A percentile compares a stretch with the other conserved stretches of the same genome.
These are phyloP conservation scores for Stenolophus ochropezus DNA, from an alignment of 2,888 invertebrate genomes.

Conservation along the genomic window DNA sequence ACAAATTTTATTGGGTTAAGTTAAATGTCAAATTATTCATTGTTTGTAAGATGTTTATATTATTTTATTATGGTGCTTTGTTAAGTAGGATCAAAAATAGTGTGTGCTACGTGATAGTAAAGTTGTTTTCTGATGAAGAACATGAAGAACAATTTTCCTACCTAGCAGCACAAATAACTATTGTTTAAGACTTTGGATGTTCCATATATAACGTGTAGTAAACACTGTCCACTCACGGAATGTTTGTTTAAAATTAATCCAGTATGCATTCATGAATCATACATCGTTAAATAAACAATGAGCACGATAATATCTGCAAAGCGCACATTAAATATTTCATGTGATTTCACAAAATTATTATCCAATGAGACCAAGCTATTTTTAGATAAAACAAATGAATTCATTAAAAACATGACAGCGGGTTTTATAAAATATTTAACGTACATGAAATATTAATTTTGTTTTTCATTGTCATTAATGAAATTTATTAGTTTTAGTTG, in stretches of 20 bases:
- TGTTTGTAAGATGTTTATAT: too few species aligned
- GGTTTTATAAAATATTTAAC: conserved; percentile 5
- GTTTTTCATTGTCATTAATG: conserved; percentile 22
- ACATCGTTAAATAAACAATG: background rate
- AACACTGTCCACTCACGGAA: too few species aligned
- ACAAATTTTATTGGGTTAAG: too few species aligned
- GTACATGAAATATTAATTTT: conserved; percentile 27
- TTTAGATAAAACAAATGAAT: conserved; percentile 30
- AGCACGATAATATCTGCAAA: conserved; percentile 20
- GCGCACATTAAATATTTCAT: conserved; percentile 28
- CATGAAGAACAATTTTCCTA: too few species aligned
- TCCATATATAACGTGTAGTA: too few species aligned
- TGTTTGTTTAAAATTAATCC: conserved; percentile 17
- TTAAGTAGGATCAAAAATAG: too few species aligned
- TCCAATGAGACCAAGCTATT: conserved; percentile 21
- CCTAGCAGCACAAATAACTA: too few species aligned
- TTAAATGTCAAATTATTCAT: too few species aligned
- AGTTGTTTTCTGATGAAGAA: too few species aligned
- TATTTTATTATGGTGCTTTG: too few species aligned
- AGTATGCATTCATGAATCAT: background rate
- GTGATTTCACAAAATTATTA: conserved; percentile 15
- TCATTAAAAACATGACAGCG: conserved; percentile 27
- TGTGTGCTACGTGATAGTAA: too few species aligned
- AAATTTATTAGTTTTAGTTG: conserved; percentile 10
- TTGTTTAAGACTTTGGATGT: too few species aligned